phyloP scores from a whole-genome alignment of 2,888 invertebrate genomes.

The Lacanobia oleracea region DNA sequence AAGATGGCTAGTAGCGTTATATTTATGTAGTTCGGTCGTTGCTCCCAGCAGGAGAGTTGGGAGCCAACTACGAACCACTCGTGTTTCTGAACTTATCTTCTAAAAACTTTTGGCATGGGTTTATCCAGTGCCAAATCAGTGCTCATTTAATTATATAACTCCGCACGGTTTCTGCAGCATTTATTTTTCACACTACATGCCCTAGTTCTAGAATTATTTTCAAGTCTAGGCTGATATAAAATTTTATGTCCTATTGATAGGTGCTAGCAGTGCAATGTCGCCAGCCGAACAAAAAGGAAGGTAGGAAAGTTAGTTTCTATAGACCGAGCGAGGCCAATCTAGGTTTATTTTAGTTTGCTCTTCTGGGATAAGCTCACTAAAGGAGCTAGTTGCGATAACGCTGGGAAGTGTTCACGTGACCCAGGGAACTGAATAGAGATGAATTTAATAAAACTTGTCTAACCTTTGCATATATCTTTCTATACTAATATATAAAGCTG shows the following conservation, averaged over 20 bases:
- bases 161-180: slow-evolving; percentile 24
- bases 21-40: slow-evolving; percentile 25
- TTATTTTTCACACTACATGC: slow-evolving; percentile 37
- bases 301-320: slow-evolving; percentile 33
- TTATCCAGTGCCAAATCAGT: slow-evolving; percentile 52
- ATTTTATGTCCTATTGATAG: slow-evolving; percentile 48
- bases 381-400: slow-evolving; percentile 1
- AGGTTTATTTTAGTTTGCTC: slow-evolving; percentile 59
- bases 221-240: slow-evolving; percentile 44
- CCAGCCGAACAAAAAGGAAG: slow-evolving; percentile 34
- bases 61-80: slow-evolving; percentile 43
- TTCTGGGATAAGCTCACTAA: slow-evolving; percentile 35
- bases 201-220: slow-evolving; percentile 26
- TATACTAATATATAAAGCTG: no score
- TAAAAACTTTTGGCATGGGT: slow-evolving; percentile 53
- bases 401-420: slow-evolving; percentile 8
- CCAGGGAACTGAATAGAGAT: slow-evolving; percentile 10
- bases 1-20: slow-evolving; percentile 11
- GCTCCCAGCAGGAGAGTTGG: slow-evolving; percentile 32
- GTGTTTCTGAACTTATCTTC: slow-evolving; percentile 44
- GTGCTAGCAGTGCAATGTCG: slow-evolving; percentile 43
- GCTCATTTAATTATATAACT: slow-evolving; percentile 50
- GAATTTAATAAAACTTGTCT: slow-evolving; percentile 31
- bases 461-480: slow-evolving; percentile 22
- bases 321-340: slow-evolving; percentile 50